phyloP scores from a whole-genome alignment of 2,113 vertebrate species.

The Nothoprocta perdicaria region DNA sequence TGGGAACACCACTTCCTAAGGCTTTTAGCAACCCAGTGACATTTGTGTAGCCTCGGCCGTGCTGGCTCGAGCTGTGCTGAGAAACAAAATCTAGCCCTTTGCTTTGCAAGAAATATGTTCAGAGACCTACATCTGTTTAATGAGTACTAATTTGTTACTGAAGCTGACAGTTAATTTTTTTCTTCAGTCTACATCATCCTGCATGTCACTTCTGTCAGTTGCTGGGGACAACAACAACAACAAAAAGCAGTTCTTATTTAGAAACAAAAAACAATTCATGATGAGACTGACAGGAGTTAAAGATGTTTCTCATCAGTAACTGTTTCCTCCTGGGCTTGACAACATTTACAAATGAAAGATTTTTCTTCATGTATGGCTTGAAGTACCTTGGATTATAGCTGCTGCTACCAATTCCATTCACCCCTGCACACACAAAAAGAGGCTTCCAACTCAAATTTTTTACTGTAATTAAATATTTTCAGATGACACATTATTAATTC shows the following conservation, averaged over 20 bases:
- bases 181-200: constrained; percentile 16
- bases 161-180: constrained; percentile 6
- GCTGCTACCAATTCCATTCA: background rate
- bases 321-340: constrained; percentile 12
- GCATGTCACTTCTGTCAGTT: background rate
- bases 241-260: background rate
- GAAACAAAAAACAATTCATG: constrained; percentile 1
- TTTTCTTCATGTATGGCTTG: constrained; percentile 39
- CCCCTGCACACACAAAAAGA: background rate
- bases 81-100: background rate
- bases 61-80: background rate
- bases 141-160: constrained; percentile 4
- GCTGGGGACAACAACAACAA: background rate
- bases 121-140: background rate
- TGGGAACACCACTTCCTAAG: accelerated
- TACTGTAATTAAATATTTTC: constrained; percentile 56
- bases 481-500: constrained; percentile 35
- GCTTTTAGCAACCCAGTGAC: background rate
- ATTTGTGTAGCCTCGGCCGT: background rate
- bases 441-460: constrained; percentile 11
- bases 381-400: constrained; percentile 31
- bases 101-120: background rate
- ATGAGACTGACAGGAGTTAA: background rate
- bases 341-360: constrained; percentile 46
- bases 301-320: constrained; percentile 58